Base-by-base conservation (phyloP, 1,140 invertebrate genomes). In the Drosophila trapezifrons region DNA sequence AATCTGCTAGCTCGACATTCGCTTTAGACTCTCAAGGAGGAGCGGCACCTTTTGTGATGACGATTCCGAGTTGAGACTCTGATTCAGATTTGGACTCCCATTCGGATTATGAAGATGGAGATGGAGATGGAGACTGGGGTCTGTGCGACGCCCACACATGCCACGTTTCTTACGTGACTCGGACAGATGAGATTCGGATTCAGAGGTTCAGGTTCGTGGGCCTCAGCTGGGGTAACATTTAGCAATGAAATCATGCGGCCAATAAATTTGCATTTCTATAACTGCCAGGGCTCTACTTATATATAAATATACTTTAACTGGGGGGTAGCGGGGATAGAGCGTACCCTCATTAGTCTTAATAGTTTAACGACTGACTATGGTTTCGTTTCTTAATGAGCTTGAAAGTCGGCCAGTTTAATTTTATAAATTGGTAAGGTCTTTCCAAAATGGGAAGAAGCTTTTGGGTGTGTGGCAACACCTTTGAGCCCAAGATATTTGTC, bases 291-390 rank as follows among this genome's bases (percentile, higher is more conserved):
- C 42, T 37, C 7, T 15, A 20, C 42, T 43, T 43, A 4, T 51
- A 18, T 18, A 18, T n/a, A n/a, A n/a, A n/a, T n/a, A n/a, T 18
- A 32, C 35, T 63, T 62, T 29, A 35, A 10, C 35, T 32, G 13
- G 25, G 5, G 22, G n/a, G 27, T 13, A 47, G 22, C 2, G 2
- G 20, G 52, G 40, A 13, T 55, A n/a, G 18, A 55, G 32, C 10
- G 49, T 62, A 86, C 83, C 83, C 84, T 89, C 84, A 89, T 89
- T 89, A 90, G 84, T 89, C 78, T 89, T 89, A 89, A 89, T 89
- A 80, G 84, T 78, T 75, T 78, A 84, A 80, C 72, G 80, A 89
- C 77, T 57, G 52, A 89, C 66, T 76, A 62, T 58, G 58, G 51
- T 45, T 66, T 43, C 63, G 60, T 40, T 60, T 49, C 65, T 70